Evolutionary conservation across 2,888 invertebrate genomes (phyloP).

Genomic region (Eretmocerus hayati): DNA sequence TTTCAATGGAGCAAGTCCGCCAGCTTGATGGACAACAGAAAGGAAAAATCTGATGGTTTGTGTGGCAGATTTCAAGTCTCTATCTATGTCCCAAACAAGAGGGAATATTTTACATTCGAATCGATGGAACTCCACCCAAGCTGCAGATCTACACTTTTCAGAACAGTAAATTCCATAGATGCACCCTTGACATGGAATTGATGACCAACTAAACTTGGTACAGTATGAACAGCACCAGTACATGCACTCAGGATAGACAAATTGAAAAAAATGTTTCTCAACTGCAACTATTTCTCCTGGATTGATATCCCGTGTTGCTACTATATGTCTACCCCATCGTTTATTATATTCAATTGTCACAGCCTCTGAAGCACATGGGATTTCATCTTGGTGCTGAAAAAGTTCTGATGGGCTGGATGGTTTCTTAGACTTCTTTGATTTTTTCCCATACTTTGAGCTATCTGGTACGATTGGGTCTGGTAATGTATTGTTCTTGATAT

Average conservation of each 20-base stretch:
- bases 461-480: too few relatives aligned
- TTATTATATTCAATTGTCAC: constrained; percentile 47
- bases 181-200: constrained; percentile 60
- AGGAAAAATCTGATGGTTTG: too few relatives aligned
- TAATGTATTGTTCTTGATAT: too few relatives aligned
- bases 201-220: constrained; percentile 52
- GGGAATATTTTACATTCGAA: constrained; percentile 60
- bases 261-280: constrained; percentile 66
- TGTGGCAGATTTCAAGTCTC: too few relatives aligned
- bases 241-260: constrained; percentile 52
- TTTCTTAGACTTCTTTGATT: too few relatives aligned
- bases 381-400: background rate
- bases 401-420: too few relatives aligned
- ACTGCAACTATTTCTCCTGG: constrained; percentile 70
- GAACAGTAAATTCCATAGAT: constrained; percentile 62
- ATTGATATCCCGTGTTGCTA: constrained; percentile 59
- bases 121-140: constrained; percentile 64
- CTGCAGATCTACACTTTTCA: constrained; percentile 55
- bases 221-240: constrained; percentile 64
- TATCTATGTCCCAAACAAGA: too few relatives aligned
- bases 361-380: background rate
- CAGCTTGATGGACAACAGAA: too few relatives aligned
- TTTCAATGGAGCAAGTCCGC: too few relatives aligned
- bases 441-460: too few relatives aligned
- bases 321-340: constrained; percentile 62